Base-by-base conservation (phyloP, 2,113 vertebrate species). In the Silurus glanis region DNA sequence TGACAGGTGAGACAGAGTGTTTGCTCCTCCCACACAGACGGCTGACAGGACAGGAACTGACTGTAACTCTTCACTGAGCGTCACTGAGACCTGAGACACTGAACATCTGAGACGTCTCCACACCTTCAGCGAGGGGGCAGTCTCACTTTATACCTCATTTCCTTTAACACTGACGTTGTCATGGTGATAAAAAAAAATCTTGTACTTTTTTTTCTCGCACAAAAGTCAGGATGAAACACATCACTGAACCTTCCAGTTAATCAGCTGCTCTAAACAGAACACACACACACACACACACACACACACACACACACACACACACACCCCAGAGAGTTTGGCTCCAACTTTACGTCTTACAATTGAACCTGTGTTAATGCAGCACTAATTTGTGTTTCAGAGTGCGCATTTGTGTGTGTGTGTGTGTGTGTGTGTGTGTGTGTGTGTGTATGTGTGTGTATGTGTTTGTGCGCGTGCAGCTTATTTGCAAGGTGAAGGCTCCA, bases 291-390 rank as follows among this genome's bases (percentile, higher is more conserved):
- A 74, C 67, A 74, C 53, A 74, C 25, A 84, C 82, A 69, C 83
- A 76, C 83, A 76, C 83, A 62, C 66, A 71, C 66, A 83, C 67
- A 72, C 66, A 83, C 82, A 58, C 55, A 84, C 53, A 51, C 83
- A 85, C 66, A 51, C 23, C 19, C 47, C 59, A 67, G 23, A 83
- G 62, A 49, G 49, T 14, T 51, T 14, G 51, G 23, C 55, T 53
- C 9, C 51, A 5, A 53, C 74, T 76, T 76, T 76, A 76, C 74
- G 53, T 25, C 2, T 78, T 51, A 78, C 51, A 56, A 78, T 78
- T n/a, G 6, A 13, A 17, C 51, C 6, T 9, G 12, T n/a, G 72
- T 75, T 21, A 75, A 12, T 53, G 49, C 21, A 13, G 47, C n/a
- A 16, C 75, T 56, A 51, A 78, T 78, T 78, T 78, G 80, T 82